Evolutionary conservation across 2,113 vertebrate genomes (phyloP).

Genomic region (Ondatra zibethicus): DNA sequence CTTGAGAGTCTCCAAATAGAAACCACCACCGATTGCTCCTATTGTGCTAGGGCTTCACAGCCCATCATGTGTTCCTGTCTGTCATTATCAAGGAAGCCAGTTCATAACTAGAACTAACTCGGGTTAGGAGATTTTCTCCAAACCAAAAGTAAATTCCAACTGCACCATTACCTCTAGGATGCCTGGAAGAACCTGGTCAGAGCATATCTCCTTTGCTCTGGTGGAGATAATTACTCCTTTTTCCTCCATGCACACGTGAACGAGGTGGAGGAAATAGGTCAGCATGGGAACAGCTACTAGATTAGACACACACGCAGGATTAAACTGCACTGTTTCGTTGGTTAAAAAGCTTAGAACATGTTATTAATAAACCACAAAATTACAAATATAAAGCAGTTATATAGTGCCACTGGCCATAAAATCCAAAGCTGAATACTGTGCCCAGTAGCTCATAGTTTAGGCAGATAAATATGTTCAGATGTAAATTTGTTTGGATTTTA

Average conservation of each 20-base stretch:
- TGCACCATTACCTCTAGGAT: neutral
- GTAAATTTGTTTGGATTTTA: neutral
- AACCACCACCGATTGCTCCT: fast-evolving
- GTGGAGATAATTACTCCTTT: too few species aligned
- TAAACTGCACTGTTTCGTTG: neutral
- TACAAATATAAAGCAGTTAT: neutral
- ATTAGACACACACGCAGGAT: neutral
- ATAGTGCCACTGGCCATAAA: neutral
- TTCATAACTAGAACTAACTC: neutral
- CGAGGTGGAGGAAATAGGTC: neutral
- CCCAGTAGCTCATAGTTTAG: neutral
- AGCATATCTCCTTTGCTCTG: too few species aligned
- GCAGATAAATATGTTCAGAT: neutral
- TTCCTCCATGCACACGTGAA: neutral
- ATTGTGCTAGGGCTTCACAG: neutral
- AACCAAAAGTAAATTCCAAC: neutral
- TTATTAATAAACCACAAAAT: slow-evolving; percentile 24
- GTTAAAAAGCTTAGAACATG: neutral
- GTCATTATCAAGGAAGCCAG: neutral
- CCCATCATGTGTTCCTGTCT: neutral
- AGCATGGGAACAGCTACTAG: neutral
- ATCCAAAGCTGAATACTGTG: neutral
- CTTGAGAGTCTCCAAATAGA: neutral
- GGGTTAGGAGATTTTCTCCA: neutral
- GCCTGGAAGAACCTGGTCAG: neutral